Evolutionary conservation across 2,113 vertebrate species (phyloP).

Genomic region (Oreochromis tanganicae): DNA sequence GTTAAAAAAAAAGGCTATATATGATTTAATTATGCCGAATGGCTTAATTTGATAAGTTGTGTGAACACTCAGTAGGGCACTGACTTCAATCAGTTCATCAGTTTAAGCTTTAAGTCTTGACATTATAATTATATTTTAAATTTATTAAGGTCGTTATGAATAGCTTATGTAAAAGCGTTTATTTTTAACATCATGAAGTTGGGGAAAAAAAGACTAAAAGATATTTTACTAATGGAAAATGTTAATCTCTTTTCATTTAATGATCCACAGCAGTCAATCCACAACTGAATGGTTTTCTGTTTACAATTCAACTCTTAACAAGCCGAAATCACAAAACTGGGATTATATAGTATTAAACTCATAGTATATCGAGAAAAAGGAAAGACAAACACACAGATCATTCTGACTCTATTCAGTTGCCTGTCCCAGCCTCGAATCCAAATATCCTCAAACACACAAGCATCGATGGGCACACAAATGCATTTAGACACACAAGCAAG

Average conservation of each 20-base stretch:
- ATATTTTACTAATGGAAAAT: not conserved
- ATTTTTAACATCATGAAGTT: not conserved
- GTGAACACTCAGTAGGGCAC: not conserved
- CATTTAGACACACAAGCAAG: not conserved
- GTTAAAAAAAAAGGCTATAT: not conserved
- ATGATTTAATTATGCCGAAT: not conserved
- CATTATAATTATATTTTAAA: not conserved
- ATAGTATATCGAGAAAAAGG: not conserved
- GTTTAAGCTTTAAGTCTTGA: not conserved
- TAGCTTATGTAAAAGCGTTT: not conserved
- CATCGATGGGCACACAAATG: not conserved
- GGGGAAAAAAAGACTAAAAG: accelerated
- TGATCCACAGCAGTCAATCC: not conserved
- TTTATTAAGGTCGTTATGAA: accelerated
- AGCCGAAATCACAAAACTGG: not conserved
- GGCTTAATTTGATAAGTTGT: not conserved
- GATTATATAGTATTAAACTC: not conserved
- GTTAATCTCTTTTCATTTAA: not conserved
- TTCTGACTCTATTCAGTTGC: not conserved
- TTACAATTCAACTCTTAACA: not conserved
- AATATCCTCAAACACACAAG: not conserved
- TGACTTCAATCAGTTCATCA: not conserved
- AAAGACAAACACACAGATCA: not conserved
- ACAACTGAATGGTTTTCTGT: not conserved
- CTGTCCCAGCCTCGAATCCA: not conserved